Base-by-base conservation (phyloP, 1,140 invertebrate genomes). In the Drosophila tsacasi region DNA sequence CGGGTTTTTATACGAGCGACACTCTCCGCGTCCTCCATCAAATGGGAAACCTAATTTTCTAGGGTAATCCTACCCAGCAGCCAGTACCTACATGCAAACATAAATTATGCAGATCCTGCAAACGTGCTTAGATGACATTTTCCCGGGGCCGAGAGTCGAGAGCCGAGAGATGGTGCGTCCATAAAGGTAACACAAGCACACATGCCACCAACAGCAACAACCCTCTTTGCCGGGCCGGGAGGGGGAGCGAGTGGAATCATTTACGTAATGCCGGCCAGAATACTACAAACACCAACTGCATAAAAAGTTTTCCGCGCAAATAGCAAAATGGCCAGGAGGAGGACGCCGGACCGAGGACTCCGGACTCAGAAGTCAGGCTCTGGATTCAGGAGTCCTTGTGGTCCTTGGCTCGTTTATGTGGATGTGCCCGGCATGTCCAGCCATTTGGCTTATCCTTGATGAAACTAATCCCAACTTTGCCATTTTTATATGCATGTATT, bases 41-140 rank as follows among this genome's bases (percentile, higher is more conserved):
- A 91, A 86, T 79, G 65, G 79, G 58, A 91, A 89, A 92, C 78
- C 85, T 92, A 92, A 92, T 92, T 92, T 92, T 90, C 90, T 92
- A 90, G 81, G 77, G 86, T 92, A 92, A 92, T 92, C 83, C 90
- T 71, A 46, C 76, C 49, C 84, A 89, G 76, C 63, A 73, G 42
- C 44, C 52, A 42, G 44, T 50, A 32, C 65, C 67, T 68, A 75
- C 84, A 78, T 79, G 86, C 71, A 85, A 83, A 82, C 83, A 90
- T 92, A 92, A 92, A 92, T 92, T 92, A 92, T 92, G 90, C 83
- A 92, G 90, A 92, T 92, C 84, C 90, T 86, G 90, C 75, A 92
- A 81, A 92, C 90, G 90, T 92, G 90, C 90, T 92, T 86, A 91
- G 85, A 90, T 91, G 85, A 90, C 83, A 86, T 85, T 89, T 91